phyloP scores from a whole-genome alignment of 2,113 vertebrate species.

The Sorex fumeus region DNA sequence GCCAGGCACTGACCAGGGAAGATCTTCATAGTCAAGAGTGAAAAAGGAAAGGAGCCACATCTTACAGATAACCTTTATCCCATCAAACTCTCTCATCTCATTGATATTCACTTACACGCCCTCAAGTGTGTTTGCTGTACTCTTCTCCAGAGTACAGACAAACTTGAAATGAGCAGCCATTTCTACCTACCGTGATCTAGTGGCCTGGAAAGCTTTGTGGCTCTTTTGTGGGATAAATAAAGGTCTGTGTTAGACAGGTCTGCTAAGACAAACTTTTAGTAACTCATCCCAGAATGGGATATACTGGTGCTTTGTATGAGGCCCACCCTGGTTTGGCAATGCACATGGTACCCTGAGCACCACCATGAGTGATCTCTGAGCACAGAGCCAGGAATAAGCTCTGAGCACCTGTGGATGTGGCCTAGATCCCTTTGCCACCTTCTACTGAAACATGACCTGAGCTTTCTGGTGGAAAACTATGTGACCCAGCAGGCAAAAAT shows the following conservation, averaged over 20 bases:
- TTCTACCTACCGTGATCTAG: background rate
- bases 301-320: too few species aligned
- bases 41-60: background rate
- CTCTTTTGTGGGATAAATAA: background rate
- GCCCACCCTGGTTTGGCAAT: too few species aligned
- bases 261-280: background rate
- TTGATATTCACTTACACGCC: background rate
- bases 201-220: background rate
- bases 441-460: too few species aligned
- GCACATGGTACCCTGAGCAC: too few species aligned
- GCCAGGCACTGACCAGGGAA: slow-evolving; percentile 13
- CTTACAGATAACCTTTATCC: slow-evolving; percentile 22
- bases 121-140: background rate
- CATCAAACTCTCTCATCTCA: background rate
- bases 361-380: too few species aligned
- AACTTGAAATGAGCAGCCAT: slow-evolving; percentile 25
- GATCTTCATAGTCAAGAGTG: background rate
- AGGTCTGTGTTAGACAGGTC: background rate
- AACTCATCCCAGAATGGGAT: accelerated
- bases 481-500: too few species aligned
- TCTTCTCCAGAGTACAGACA: background rate
- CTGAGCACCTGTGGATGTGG: too few species aligned
- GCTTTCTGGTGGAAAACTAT: too few species aligned
- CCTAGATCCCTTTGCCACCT: too few species aligned
- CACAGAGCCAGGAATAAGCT: too few species aligned